Conservation (phyloP, 2,888 invertebrate genomes). For the Mythimna loreyi region DNA sequence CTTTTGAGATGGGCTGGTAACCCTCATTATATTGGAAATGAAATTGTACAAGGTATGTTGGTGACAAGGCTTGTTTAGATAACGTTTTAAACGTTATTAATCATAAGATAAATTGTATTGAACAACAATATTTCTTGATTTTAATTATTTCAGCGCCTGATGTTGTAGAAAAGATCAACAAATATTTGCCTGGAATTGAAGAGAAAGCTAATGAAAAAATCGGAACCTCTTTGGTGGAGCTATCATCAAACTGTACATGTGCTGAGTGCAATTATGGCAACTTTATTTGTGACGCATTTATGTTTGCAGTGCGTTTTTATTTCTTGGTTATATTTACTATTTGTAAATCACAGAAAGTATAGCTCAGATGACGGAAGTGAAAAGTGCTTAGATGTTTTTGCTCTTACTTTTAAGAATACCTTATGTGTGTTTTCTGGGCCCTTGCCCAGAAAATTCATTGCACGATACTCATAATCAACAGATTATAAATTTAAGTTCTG, state of each 20-base stretch:
- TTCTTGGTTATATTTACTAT: background rate
- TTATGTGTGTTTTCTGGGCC: too few species aligned
- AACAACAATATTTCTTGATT: too few species aligned
- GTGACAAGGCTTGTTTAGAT: background rate
- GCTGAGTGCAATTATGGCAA: slow-evolving; percentile 43
- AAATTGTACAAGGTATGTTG: slow-evolving; percentile 92
- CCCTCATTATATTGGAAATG: slow-evolving; percentile 92
- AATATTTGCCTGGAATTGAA: slow-evolving; percentile 26
- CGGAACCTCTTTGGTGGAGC: slow-evolving; percentile 24
- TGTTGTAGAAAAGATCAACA: slow-evolving; percentile 36
- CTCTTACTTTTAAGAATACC: too few species aligned
- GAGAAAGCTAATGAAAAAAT: slow-evolving; percentile 33
- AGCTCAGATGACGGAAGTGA: too few species aligned
- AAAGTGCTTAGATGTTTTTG: too few species aligned
- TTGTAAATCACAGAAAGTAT: too few species aligned
- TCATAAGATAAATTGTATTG: too few species aligned
- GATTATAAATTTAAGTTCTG: too few species aligned
- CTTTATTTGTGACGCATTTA: slow-evolving; percentile 44
- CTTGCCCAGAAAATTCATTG: too few species aligned
- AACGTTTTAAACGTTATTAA: too few species aligned
- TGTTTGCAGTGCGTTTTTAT: slow-evolving; percentile 35
- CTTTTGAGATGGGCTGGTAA: slow-evolving; percentile 93
- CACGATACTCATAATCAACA: too few species aligned
- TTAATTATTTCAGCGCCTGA: slow-evolving; percentile 18
- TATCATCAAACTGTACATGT: slow-evolving; percentile 33